These are phyloP conservation scores for Lutjanus campechanus DNA, from an alignment of 2,797 vertebrate species.

Conservation along the genomic window DNA sequence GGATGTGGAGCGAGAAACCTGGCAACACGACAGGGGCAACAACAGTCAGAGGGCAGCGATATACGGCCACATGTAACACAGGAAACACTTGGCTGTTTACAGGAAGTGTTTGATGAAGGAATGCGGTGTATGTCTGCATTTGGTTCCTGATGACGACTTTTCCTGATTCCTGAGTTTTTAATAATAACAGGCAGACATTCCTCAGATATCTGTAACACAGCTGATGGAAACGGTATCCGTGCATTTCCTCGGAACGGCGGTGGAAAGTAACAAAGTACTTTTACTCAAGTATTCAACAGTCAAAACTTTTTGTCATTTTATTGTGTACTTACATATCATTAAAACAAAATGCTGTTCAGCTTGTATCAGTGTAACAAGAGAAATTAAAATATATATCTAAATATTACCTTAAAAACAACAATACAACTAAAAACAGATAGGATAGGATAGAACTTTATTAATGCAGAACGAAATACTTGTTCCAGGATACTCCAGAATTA, in stretches of 20 bases:
- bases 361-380: too few species aligned
- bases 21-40: constrained; percentile 38
- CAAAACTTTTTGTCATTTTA: too few species aligned
- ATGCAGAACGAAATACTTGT: too few species aligned
- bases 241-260: constrained; percentile 33
- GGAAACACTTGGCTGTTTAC: constrained; percentile 88
- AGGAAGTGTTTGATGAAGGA: constrained; percentile 84
- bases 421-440: too few species aligned
- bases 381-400: too few species aligned
- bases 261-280: too few species aligned
- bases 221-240: constrained; percentile 49
- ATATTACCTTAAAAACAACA: too few species aligned
- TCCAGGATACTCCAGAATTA: too few species aligned
- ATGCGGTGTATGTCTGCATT: constrained; percentile 69
- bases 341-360: too few species aligned
- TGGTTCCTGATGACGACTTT: constrained; percentile 75
- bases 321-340: too few species aligned
- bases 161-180: constrained; percentile 79
- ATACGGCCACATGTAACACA: constrained; percentile 65
- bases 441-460: too few species aligned
- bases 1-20: constrained; percentile 62
- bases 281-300: too few species aligned
- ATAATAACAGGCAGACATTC: constrained; percentile 77
- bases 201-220: constrained; percentile 52
- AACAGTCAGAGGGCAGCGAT: constrained; percentile 58